Percentiles rank a stretch among this genome's conserved stretches.
These are phyloP conservation scores for Thaleichthys pacificus DNA, from an alignment of 2,797 vertebrate species.

Conservation along the genomic window DNA sequence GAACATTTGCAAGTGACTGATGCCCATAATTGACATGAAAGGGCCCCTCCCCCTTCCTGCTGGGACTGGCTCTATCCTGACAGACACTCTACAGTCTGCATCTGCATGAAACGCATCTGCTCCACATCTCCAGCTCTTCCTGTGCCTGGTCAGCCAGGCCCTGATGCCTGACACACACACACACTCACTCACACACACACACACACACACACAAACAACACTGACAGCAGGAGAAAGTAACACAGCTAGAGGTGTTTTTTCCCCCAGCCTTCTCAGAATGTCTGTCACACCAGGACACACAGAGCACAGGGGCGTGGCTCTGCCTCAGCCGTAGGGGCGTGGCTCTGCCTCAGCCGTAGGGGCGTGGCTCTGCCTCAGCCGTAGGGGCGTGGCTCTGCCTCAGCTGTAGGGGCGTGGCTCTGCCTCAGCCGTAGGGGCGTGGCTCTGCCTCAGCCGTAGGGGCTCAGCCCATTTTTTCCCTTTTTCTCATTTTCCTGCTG, in stretches of 20 bases:
- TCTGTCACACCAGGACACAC: not conserved
- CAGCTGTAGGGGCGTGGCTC: too few relatives aligned
- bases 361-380: too few relatives aligned
- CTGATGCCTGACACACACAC: slow-evolving; percentile 15
- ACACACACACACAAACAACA: slow-evolving; percentile 11
- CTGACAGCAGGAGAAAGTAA: slow-evolving; percentile 5
- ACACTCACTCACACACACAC: slow-evolving; percentile 2
- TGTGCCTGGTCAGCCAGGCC: slow-evolving; percentile 9
- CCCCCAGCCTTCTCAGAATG: not conserved
- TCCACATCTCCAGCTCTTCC: slow-evolving; percentile 11
- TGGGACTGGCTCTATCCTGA: slow-evolving; percentile 16
- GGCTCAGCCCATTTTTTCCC: not conserved
- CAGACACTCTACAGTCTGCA: not conserved
- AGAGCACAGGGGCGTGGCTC: not conserved
- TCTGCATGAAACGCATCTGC: slow-evolving; percentile 17
- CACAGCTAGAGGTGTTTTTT: not conserved
- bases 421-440: too few relatives aligned
- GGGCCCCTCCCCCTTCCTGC: not conserved
- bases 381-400: too few relatives aligned
- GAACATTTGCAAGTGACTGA: not conserved
- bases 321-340: too few relatives aligned
- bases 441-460: not conserved
- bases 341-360: too few relatives aligned
- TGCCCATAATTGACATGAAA: not conserved
- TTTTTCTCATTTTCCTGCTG: slow-evolving; percentile 2